Base-by-base conservation (phyloP, 1,140 invertebrate species). In the Bombus breviceps region DNA sequence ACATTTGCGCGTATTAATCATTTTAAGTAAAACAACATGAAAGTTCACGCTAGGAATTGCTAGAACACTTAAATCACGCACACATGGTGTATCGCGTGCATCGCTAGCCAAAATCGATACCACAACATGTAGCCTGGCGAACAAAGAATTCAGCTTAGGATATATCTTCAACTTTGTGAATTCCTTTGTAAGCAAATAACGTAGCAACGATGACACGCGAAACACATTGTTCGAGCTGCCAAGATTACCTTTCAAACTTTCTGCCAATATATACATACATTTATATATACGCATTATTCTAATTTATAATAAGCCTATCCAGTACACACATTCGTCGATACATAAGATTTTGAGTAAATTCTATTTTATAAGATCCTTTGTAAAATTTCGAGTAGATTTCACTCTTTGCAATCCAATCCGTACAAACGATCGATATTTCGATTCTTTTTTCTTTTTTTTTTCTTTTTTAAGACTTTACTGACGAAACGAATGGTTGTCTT, bases 91-190 rank as follows among this genome's bases (percentile, higher is more conserved):
- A 72, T 73, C 53, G 68, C 64, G 43, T 37, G 74, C 64, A 64
- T 78, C 57, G 64, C 37, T 47, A 69, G 57, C 53, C 76, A 62
- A 53, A 73, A 85, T 85, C 83, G 83, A 85, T 85, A 85, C 41
- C 32, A 32, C 32, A 32, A 18, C 53, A 80, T 53, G 76, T 76
- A 64, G 66, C 22, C 71, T 79, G 28, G 66, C 77, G 64, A 18
- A 53, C 47, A 53, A 53, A 53, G 47, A 53, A 53, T 53, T 53
- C 47, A 53, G 6, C 47, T 53, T 53, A 53, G 47, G 18, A 53
- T 53, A 53, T 53, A 53, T 53, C 18, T 22, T 22, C 64, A 81
- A 73, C 68, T 59, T 41, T 18, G 37, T 22, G 10, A 37, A 59
- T 41, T 9, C 22, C 22, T 25, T 71, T 39, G 4, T 2, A 72